phyloP scores from a whole-genome alignment of 1,140 invertebrate genomes.

The Adelges cooleyi region DNA sequence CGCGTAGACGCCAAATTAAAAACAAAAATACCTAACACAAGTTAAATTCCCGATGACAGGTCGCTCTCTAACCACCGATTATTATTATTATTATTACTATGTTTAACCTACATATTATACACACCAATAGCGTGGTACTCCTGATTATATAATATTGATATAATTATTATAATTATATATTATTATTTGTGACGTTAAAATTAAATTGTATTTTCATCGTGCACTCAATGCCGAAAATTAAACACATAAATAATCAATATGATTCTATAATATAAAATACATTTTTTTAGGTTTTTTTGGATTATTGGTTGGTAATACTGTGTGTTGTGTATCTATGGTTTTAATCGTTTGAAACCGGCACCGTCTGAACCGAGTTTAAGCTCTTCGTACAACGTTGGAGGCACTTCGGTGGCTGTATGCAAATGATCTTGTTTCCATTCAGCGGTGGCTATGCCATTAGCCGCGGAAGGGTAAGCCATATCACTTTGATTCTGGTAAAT shows the following conservation, averaged over 20 bases:
- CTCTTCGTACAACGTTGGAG: constrained; percentile 64
- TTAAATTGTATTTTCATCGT: too few species aligned
- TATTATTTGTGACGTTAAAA: too few species aligned
- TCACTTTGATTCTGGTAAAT: constrained; percentile 12
- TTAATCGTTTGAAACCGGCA: constrained; percentile 61
- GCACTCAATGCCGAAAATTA: too few species aligned
- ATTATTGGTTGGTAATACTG: background rate
- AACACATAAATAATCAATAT: background rate
- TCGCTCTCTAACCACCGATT: background rate
- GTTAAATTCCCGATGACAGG: constrained; percentile 6
- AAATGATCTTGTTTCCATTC: constrained; percentile 45
- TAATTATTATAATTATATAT: too few species aligned
- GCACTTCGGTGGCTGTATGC: constrained; percentile 48
- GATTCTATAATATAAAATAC: background rate
- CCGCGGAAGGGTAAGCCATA: background rate
- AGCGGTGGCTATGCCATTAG: constrained; percentile 7
- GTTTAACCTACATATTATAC: too few species aligned
- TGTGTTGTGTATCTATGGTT: constrained; percentile 40
- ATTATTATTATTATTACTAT: too few species aligned
- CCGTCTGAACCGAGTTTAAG: constrained; percentile 65
- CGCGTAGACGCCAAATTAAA: background rate
- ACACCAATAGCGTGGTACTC: background rate
- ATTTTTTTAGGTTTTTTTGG: background rate
- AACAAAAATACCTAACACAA: background rate
- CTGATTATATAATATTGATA: too few species aligned